Evolutionary conservation across 2,888 invertebrate species (phyloP).

Genomic region (Xanthorhoe spadicearia): DNA sequence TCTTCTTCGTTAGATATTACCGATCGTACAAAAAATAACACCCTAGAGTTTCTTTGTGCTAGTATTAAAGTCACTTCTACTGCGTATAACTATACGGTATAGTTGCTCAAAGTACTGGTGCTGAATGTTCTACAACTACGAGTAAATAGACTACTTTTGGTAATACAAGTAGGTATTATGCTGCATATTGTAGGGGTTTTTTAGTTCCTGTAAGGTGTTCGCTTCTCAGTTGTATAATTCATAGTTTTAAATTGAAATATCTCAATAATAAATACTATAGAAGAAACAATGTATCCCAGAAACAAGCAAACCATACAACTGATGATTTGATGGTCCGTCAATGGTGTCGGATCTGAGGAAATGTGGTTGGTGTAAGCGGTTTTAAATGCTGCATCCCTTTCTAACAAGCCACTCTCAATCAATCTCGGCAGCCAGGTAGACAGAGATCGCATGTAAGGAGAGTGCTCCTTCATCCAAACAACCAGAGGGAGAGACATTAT

Average conservation of each 20-base stretch:
- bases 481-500: constrained; percentile 69
- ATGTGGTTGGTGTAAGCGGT: constrained; percentile 44
- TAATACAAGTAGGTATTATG: too few species aligned
- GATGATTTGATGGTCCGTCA: constrained; percentile 59
- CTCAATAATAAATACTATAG: constrained; percentile 58
- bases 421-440: constrained; percentile 64
- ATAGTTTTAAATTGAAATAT: constrained; percentile 50
- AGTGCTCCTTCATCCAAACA: constrained; percentile 66
- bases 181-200: background rate
- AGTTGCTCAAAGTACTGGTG: too few species aligned
- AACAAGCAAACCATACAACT: constrained; percentile 64
- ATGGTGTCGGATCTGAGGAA: constrained; percentile 59
- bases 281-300: constrained; percentile 58
- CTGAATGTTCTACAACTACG: too few species aligned
- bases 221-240: constrained; percentile 44
- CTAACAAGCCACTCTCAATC: constrained; percentile 65
- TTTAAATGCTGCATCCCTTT: constrained; percentile 52
- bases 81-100: too few species aligned
- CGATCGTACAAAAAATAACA: too few species aligned
- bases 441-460: constrained; percentile 59
- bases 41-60: too few species aligned
- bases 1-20: too few species aligned
- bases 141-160: too few species aligned
- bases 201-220: constrained; percentile 31
- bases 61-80: too few species aligned